Conservation (phyloP, 37 sponge, comb jelly and placozoan genomes). For the Halichondria panicea region DNA sequence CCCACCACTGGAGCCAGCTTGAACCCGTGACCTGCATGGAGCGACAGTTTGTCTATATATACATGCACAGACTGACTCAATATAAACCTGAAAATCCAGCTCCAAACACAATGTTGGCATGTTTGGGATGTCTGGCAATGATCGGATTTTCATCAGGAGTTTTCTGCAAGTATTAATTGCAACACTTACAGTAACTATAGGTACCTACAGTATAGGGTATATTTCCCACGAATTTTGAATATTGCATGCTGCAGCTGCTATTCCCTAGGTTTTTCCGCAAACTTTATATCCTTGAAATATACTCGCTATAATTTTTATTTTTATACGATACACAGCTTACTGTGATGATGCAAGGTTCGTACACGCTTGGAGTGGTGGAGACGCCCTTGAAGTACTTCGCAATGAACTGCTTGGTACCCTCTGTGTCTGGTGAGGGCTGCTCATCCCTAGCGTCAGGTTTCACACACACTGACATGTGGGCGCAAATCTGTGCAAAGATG, state of each 20-base stretch:
- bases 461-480: slow-evolving; percentile 6
- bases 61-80: too few relatives aligned
- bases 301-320: too few relatives aligned
- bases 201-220: too few relatives aligned
- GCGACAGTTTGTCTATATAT: too few relatives aligned
- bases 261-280: too few relatives aligned
- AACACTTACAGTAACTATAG: too few relatives aligned
- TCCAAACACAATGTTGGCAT: slow-evolving; percentile 64
- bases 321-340: too few relatives aligned
- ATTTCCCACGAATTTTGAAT: too few relatives aligned
- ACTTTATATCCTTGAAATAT: too few relatives aligned
- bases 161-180: slow-evolving; percentile 6
- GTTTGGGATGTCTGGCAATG: slow-evolving; percentile 64
- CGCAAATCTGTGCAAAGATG: slow-evolving; percentile 28
- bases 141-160: slow-evolving; percentile 59
- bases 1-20: slow-evolving; percentile 78
- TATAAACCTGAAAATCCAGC: slow-evolving; percentile 90
- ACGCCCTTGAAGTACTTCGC: slow-evolving; percentile 22
- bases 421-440: neutral
- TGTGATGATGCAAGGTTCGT: slow-evolving; percentile 63
- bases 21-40: slow-evolving; percentile 86
- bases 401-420: neutral
- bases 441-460: slow-evolving; percentile 55
- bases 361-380: slow-evolving; percentile 40
- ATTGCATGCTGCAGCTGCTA: too few relatives aligned